A percentile compares a stretch with the other conserved stretches of the same genome.
Evolutionary conservation across 2,888 invertebrate genomes (phyloP).

Genomic region (Keiferia lycopersicella): DNA sequence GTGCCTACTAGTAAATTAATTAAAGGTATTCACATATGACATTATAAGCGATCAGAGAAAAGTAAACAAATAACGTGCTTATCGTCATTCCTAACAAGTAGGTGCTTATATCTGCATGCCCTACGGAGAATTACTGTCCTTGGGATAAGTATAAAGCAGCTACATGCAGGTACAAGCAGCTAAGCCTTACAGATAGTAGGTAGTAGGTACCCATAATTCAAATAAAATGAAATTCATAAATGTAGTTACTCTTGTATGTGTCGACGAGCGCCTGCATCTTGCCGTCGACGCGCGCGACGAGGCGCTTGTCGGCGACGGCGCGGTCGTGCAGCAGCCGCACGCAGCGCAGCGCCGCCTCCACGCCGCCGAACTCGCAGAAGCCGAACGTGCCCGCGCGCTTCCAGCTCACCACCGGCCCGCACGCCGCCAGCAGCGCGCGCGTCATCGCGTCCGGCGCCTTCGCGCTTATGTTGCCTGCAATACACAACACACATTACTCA

Average conservation of each 20-base stretch:
- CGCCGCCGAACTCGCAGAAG: conserved; percentile 96
- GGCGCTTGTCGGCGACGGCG: conserved; percentile 94
- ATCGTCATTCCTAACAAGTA: no score
- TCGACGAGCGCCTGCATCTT: conserved; percentile 87
- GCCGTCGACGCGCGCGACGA: conserved; percentile 98
- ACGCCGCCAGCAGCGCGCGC: conserved; percentile 93
- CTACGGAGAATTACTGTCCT: no score
- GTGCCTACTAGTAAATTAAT: no score
- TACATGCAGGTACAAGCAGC: no score
- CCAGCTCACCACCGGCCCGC: conserved; percentile 98
- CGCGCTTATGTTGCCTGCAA: conserved; percentile 85
- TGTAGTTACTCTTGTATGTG: conserved; percentile 90
- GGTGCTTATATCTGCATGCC: no score
- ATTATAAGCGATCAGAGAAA: no score
- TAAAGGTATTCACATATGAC: no score
- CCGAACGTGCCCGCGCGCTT: conserved; percentile 99
- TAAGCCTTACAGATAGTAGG: no score
- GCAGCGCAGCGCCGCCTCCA: conserved; percentile 97
- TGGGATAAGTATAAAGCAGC: no score
- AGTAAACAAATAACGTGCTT: no score
- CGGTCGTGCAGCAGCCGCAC: conserved; percentile 96
- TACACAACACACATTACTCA: neutral
- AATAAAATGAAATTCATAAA: no score
- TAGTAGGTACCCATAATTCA: no score
- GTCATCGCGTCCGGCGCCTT: conserved; percentile 97